Percentiles rank a stretch among this genome's conserved stretches.
These are phyloP conservation scores for Xenotilapia caudafasciata DNA, from an alignment of 2,113 vertebrate species.

Conservation along the genomic window DNA sequence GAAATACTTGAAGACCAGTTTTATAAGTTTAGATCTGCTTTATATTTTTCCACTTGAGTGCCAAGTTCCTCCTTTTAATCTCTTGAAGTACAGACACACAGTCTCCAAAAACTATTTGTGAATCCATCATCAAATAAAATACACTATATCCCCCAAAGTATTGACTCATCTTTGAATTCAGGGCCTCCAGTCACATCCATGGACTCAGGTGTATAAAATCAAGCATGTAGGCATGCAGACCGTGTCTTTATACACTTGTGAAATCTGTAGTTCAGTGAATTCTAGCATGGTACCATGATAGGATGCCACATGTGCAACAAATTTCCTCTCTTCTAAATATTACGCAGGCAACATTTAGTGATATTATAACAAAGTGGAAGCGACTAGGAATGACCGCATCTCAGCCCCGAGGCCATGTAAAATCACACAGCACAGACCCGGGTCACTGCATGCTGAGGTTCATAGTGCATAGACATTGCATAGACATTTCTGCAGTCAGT, in stretches of 20 bases:
- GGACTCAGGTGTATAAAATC: background rate
- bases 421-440: background rate
- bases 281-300: background rate
- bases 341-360: background rate
- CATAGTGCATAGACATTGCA: background rate
- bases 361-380: background rate
- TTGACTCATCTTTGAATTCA: background rate
- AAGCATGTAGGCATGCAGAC: background rate
- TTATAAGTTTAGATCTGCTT: background rate
- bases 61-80: background rate
- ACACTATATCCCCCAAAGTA: background rate
- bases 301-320: background rate
- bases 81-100: background rate
- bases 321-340: background rate
- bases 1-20: background rate
- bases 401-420: background rate
- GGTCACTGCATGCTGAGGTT: background rate
- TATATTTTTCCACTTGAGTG: background rate
- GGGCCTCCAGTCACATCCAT: background rate
- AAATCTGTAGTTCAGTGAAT: background rate
- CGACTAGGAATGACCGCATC: fast-evolving
- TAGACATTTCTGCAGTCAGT: background rate
- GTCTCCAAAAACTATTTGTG: background rate
- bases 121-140: background rate
- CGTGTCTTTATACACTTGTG: background rate